These are phyloP conservation scores for Hyphantria cunea DNA, from an alignment of 1,140 invertebrate genomes.

Conservation along the genomic window DNA sequence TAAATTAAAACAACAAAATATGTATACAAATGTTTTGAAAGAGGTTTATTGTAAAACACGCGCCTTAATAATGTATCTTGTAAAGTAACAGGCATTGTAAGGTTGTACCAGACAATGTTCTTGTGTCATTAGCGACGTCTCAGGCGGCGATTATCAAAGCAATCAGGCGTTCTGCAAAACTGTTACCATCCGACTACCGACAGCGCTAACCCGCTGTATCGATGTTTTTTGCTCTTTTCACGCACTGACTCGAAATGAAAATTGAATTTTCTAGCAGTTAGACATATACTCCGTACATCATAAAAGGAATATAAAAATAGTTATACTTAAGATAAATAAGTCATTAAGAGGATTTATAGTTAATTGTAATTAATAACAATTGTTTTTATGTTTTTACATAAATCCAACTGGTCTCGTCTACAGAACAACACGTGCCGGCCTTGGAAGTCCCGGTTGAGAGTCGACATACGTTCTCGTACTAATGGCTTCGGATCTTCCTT, in stretches of 20 bases:
- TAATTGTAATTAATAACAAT: no score
- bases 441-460: no score
- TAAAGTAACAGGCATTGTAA: conserved; percentile 26
- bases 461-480: no score
- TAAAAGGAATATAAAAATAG: no score
- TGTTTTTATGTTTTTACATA: no score
- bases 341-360: no score
- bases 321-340: no score
- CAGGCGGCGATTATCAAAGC: conserved; percentile 65
- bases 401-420: no score
- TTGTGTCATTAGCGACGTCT: conserved; percentile 62
- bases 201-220: conserved; percentile 22
- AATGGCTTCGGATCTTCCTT: no score
- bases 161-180: conserved; percentile 61
- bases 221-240: conserved; percentile 25
- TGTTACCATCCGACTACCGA: conserved; percentile 44
- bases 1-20: no score
- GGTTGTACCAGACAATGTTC: conserved; percentile 48
- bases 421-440: no score
- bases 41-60: not conserved
- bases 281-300: not conserved
- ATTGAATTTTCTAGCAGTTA: conserved; percentile 5
- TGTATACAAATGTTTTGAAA: no score
- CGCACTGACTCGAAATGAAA: not conserved
- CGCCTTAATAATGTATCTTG: conserved; percentile 37